Evolutionary conservation across 2,888 invertebrate species (phyloP).

Genomic region (Zelleria hepariella): DNA sequence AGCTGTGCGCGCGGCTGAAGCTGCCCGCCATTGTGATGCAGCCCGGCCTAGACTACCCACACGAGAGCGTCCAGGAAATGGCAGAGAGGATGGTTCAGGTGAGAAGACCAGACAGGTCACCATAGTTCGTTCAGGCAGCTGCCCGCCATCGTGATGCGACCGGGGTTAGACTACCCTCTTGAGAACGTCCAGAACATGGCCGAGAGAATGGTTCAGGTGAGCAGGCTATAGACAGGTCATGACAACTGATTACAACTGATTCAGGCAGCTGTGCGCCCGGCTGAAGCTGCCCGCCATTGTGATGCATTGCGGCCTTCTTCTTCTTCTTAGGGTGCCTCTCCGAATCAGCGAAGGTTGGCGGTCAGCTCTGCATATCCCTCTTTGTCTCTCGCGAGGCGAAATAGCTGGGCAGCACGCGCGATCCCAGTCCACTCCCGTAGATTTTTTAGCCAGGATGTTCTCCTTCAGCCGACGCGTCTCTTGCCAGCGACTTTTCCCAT

Average conservation of each 20-base stretch:
- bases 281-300: neutral
- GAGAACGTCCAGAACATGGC: neutral
- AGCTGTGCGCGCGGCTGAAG: neutral
- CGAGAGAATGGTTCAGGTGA: neutral
- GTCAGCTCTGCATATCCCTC: too few species aligned
- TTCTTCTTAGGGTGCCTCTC: too few species aligned
- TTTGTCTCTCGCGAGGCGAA: too few species aligned
- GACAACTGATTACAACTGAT: too few species aligned
- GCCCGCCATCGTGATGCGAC: neutral
- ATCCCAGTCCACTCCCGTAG: too few species aligned
- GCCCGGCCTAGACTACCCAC: neutral
- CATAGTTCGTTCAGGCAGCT: neutral
- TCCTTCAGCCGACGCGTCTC: too few species aligned
- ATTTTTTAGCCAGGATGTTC: too few species aligned
- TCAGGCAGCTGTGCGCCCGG: slow-evolving; percentile 13
- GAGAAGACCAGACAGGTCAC: neutral
- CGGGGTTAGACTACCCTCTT: neutral
- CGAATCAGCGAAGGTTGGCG: too few species aligned
- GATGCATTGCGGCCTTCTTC: too few species aligned
- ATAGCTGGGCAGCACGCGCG: too few species aligned
- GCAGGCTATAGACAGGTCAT: too few species aligned
- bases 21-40: neutral
- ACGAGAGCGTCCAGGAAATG: neutral
- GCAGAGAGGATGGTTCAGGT: neutral
- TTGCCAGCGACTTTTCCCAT: too few species aligned